Conservation (phyloP, 2,888 invertebrate species). For the Muschampia plurimacula region DNA sequence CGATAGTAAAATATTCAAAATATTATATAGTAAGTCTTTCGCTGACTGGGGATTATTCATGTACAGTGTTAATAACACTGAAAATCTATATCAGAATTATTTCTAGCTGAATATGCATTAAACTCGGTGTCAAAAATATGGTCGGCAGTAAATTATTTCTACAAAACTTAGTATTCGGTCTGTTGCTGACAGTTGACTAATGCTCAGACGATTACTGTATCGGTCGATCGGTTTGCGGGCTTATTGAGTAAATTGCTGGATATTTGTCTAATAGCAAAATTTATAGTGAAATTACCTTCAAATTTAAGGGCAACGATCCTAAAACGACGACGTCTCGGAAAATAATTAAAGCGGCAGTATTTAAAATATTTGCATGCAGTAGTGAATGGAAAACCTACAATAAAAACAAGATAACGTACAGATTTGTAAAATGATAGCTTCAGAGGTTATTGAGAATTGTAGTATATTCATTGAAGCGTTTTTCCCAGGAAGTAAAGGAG, state of each 20-base stretch:
- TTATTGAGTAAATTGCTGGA: slow-evolving; percentile 11
- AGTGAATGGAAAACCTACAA: too few relatives aligned
- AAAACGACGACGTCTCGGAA: not conserved
- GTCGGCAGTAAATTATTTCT: slow-evolving; percentile 21
- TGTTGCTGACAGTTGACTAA: slow-evolving; percentile 37
- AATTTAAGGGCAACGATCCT: too few relatives aligned
- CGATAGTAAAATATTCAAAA: not conserved
- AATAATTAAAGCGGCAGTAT: not conserved
- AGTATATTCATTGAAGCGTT: slow-evolving; percentile 13
- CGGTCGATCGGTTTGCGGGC: slow-evolving; percentile 23
- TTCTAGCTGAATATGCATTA: not conserved
- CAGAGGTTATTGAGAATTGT: not conserved
- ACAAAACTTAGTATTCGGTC: not conserved
- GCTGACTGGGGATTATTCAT: not conserved
- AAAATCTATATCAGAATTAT: not conserved
- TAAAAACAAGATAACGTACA: too few relatives aligned
- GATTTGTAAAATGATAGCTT: not conserved
- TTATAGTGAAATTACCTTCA: not conserved
- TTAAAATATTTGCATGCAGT: too few relatives aligned
- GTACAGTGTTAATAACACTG: not conserved
- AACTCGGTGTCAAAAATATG: slow-evolving; percentile 24
- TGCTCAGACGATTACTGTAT: slow-evolving; percentile 29
- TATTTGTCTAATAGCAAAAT: slow-evolving; percentile 11
- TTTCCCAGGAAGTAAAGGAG: not conserved
- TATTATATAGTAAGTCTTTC: not conserved